These are phyloP conservation scores for Felis chaus DNA, from an alignment of 2,113 vertebrate genomes.

Conservation along the genomic window DNA sequence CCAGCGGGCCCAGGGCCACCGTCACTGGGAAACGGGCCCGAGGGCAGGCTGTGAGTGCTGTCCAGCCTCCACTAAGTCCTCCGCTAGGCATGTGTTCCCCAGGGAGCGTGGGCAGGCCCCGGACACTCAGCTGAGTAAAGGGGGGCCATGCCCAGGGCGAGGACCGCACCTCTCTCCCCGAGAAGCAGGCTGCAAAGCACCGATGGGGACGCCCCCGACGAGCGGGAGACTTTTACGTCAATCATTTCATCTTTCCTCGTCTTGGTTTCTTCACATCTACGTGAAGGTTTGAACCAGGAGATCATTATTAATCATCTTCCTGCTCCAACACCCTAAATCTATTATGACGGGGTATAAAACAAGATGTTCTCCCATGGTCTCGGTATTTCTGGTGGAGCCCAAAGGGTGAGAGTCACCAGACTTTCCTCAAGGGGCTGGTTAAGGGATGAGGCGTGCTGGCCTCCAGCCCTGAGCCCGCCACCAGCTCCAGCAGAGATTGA, in stretches of 20 bases:
- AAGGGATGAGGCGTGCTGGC: fast-evolving
- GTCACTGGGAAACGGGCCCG: neutral
- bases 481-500: neutral
- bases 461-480: no score
- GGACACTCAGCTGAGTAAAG: neutral
- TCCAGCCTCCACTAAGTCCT: no score
- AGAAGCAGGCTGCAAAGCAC: neutral
- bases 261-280: neutral
- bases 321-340: neutral
- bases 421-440: neutral
- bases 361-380: neutral
- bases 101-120: fast-evolving
- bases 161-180: neutral
- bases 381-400: neutral
- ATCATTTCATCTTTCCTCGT: neutral
- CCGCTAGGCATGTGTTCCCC: fast-evolving
- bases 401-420: neutral
- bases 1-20: neutral
- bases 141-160: fast-evolving
- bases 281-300: neutral
- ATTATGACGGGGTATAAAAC: neutral
- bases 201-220: neutral
- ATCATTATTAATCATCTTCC: neutral
- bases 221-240: fast-evolving
- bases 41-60: neutral